Evolutionary conservation across 2,797 vertebrate species (phyloP).

Genomic region (Phalloptychus januarius): DNA sequence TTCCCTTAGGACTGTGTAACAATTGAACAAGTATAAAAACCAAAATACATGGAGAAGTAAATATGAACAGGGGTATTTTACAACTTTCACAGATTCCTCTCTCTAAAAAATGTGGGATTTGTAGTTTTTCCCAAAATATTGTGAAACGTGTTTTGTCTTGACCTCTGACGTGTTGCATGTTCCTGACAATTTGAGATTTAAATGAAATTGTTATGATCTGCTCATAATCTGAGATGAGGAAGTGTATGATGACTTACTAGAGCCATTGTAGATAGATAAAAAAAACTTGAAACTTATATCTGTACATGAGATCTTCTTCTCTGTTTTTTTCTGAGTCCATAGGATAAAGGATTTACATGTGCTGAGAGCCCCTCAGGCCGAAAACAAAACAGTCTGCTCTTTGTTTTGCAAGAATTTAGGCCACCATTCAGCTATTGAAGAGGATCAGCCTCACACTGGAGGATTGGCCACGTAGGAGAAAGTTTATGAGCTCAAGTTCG

Average conservation of each 20-base stretch:
- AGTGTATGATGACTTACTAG: neutral
- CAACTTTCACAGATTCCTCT: neutral
- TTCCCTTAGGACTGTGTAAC: neutral
- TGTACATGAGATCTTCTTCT: neutral
- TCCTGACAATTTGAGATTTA: too few species aligned
- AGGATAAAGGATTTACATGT: conserved; percentile 1
- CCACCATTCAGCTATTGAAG: neutral
- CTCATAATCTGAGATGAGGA: neutral
- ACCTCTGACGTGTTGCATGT: too few species aligned
- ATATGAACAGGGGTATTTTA: neutral
- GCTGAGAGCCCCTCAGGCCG: neutral
- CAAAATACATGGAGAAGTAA: neutral
- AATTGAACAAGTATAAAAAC: neutral
- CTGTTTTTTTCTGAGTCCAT: neutral
- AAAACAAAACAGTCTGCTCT: neutral
- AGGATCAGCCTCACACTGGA: neutral
- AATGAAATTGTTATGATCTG: neutral
- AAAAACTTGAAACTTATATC: too few species aligned
- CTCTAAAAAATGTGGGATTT: too few species aligned
- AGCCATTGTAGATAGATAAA: too few species aligned
- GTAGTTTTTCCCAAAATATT: too few species aligned
- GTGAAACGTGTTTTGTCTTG: too few species aligned
- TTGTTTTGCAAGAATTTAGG: conserved; percentile 2
- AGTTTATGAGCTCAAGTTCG: neutral
- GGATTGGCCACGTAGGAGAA: neutral